A percentile compares a stretch with the other conserved stretches of the same genome.
phyloP scores from a whole-genome alignment of 2,113 vertebrate species.

The Lathamus discolor region DNA sequence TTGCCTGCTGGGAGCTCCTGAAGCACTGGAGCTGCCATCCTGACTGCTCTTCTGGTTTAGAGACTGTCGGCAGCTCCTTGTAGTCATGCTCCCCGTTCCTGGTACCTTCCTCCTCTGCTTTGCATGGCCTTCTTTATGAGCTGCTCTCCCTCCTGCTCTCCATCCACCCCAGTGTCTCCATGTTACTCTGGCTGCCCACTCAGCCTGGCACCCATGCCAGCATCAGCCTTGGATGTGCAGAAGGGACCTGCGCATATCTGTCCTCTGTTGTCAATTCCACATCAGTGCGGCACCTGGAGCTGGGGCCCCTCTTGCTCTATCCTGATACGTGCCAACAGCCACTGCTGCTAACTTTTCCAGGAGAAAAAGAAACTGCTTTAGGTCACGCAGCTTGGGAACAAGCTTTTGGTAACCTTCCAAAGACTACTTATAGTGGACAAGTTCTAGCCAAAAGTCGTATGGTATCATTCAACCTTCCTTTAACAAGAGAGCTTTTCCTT shows the following conservation, averaged over 20 bases:
- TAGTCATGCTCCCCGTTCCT: not conserved
- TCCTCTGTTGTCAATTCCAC: not conserved
- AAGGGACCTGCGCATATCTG: not conserved
- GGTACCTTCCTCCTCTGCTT: not conserved
- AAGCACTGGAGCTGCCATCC: not conserved
- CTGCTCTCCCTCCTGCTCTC: not conserved
- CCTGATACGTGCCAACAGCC: not conserved
- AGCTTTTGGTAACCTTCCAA: not conserved
- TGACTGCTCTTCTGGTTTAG: not conserved
- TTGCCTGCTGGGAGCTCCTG: not conserved
- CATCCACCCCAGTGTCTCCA: not conserved
- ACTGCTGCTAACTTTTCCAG: not conserved
- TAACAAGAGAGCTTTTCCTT: not conserved
- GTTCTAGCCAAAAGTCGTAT: not conserved
- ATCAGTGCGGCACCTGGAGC: accelerated
- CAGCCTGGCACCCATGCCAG: accelerated
- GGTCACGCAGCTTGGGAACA: not conserved
- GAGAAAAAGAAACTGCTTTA: not conserved
- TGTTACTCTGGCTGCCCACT: accelerated
- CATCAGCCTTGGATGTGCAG: not conserved
- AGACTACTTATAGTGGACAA: not conserved
- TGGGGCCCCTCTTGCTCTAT: not conserved
- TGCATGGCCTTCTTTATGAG: not conserved
- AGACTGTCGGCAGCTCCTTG: not conserved
- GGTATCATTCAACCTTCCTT: not conserved